A percentile compares a stretch with the other conserved stretches of the same genome.
phyloP scores from a whole-genome alignment of 2,797 vertebrate species.

The Neosilurus hyrtlii region DNA sequence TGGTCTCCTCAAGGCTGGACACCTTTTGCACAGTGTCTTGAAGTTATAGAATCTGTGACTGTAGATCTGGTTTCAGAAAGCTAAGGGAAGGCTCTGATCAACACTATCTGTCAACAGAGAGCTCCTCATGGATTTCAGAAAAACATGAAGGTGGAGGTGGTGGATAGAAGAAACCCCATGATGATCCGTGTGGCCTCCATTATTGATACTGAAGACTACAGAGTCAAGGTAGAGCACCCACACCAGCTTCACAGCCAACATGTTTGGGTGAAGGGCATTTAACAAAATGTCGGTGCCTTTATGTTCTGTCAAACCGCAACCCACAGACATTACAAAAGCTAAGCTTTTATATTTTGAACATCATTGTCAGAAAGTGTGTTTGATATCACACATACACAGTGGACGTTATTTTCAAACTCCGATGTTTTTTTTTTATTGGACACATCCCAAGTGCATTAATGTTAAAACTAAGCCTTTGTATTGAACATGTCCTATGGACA shows the following conservation, averaged over 20 bases:
- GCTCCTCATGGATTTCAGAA: slow-evolving; percentile 69
- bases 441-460: neutral
- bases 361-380: too few relatives aligned
- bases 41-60: slow-evolving; percentile 1
- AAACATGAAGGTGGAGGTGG: slow-evolving; percentile 71
- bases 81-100: slow-evolving; percentile 28
- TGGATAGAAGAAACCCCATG: slow-evolving; percentile 75
- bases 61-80: slow-evolving; percentile 16
- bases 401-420: neutral
- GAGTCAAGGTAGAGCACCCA: slow-evolving; percentile 66
- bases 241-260: neutral
- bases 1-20: slow-evolving; percentile 4
- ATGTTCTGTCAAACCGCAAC: neutral
- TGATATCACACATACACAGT: too few relatives aligned
- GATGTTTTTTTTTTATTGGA: neutral
- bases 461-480: neutral
- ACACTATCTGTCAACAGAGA: slow-evolving; percentile 61
- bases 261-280: neutral
- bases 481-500: neutral
- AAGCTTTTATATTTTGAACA: too few relatives aligned
- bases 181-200: slow-evolving; percentile 71
- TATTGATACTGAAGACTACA: slow-evolving; percentile 68
- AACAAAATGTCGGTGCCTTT: neutral
- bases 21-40: slow-evolving; percentile 4
- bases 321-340: neutral